Evolutionary conservation across 1,140 invertebrate genomes (phyloP), one percentile per base, ranked within the genome.

Genomic region (Atta texana): DNA sequence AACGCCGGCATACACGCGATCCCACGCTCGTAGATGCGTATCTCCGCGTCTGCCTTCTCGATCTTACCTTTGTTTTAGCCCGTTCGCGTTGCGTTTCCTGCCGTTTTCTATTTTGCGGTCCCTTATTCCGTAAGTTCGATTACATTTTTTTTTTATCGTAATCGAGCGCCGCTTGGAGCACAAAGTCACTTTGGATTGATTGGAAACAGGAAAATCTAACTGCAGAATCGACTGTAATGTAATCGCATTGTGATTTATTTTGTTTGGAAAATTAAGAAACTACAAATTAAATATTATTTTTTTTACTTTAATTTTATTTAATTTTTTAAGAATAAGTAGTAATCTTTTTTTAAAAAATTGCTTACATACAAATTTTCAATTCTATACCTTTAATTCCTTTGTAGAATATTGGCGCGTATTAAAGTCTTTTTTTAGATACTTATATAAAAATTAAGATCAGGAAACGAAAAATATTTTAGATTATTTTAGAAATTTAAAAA

Each of bases 11-110:
- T 24, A 31, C 80, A 75, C 55, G 69, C 80, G 80, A 84, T 84
- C 80, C 68, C 80, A 84, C 80, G 80, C 80, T 84, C 80, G 80
- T 39, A 84, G 80, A 84, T 84, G 80, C 80, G 80, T 84, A 84
- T 92, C 90, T 90, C 89, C 89, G 82, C 89, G 89, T 89, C 91
- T 89, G 74, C 89, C 76, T 87, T 71, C 86, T 84, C 80, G 90
- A 81, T 69, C 77, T 78, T 34, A 88, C 90, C 90, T 90, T 90
- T 85, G 88, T 90, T 85, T 91, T 87, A 87, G 88, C 88, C 87
- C 85, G 88, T 80, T 84, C 86, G 86, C 84, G 86, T 90, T 87
- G 78, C 71, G 82, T 89, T 91, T 90, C 85, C 90, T 90, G 72
- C 86, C 90, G 87, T 84, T 92, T 87, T 88, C 87, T 89, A 69